These are phyloP conservation scores for Aspidapion aeneum DNA, from an alignment of 2,888 invertebrate genomes.

Conservation along the genomic window DNA sequence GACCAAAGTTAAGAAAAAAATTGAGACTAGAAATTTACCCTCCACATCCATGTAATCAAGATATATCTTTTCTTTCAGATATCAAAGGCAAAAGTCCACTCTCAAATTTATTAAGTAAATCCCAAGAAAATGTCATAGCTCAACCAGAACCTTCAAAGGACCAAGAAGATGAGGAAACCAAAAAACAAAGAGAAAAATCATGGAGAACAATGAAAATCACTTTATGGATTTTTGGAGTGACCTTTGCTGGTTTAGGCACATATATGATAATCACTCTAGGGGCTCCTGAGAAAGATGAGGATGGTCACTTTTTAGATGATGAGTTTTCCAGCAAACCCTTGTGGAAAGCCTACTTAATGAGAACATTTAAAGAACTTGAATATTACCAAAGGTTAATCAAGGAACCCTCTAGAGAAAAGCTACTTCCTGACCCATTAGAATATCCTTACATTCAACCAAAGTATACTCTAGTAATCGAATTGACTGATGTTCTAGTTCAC, in stretches of 20 bases:
- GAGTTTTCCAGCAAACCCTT: conserved; percentile 68
- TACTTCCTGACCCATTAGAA: conserved; percentile 89
- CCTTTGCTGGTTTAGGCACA: conserved; percentile 56
- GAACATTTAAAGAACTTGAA: conserved; percentile 52
- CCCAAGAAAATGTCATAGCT: conserved; percentile 29
- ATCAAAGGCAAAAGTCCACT: conserved; percentile 31
- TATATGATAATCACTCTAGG: conserved; percentile 69
- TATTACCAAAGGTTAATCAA: conserved; percentile 64
- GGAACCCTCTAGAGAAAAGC: conserved; percentile 90
- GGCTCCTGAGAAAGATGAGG: conserved; percentile 66
- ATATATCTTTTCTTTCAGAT: too few species aligned
- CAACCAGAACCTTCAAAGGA: conserved; percentile 21
- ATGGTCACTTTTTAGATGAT: conserved; percentile 70
- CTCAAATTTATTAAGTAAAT: conserved; percentile 28
- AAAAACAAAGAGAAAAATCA: conserved; percentile 37
- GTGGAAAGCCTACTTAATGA: conserved; percentile 65
- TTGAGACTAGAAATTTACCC: too few species aligned
- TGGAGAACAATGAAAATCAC: conserved; percentile 45
- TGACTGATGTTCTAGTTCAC: conserved; percentile 94
- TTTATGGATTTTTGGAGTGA: conserved; percentile 55
- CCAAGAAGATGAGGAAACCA: conserved; percentile 34
- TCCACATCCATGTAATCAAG: too few species aligned
- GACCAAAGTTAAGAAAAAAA: too few species aligned
- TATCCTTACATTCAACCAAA: conserved; percentile 94
- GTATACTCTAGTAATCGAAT: conserved; percentile 93